Base-by-base conservation (phyloP, 1,140 invertebrate genomes). In the Tetramorium alpestre region DNA sequence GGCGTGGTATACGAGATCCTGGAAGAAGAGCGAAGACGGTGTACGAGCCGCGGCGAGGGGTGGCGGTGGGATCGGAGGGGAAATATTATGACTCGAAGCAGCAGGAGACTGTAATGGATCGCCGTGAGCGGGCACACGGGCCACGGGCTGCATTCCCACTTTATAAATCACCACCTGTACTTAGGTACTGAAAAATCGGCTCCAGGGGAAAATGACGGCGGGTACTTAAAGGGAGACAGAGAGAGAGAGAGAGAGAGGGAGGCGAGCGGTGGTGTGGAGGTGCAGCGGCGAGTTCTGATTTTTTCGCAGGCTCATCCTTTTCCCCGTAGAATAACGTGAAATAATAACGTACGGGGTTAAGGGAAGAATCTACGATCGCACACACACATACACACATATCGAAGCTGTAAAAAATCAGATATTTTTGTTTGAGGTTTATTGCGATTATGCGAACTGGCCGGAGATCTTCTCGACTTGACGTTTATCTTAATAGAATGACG, bases 121-220 rank as follows among this genome's bases (percentile, higher is more conserved):
- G 90, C 81, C 70, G 73, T 85, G 90, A 91, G 77, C 87, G 78
- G 80, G 80, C 87, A 75, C 69, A 62, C 51, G 82, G 72, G 87
- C 87, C 49, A 67, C 65, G 65, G 90, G 77, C 80, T 87, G 87
- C 90, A 89, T 88, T 91, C 81, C 84, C 87, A 91, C 85, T 91
- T 91, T 90, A 90, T 90, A 90, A 90, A 90, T 90, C 89, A 90
- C 80, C 73, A 90, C 82, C 89, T 90, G 89, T 90, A 88, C 86
- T 88, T 86, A 88, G 64, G 73, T 76, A 49, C 75, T 90, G 89
- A 91, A 91, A 90, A 90, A 91, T 91, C 89, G 81, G 86, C 75
- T 58, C 72, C 58, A 58, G 47, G 80, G 78, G 70, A 54, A 67
- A 90, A 88, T 86, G 76, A 73, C 86, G 70, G 22, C 49, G 18